Base-by-base conservation (phyloP, 1,140 invertebrate genomes). In the Scaptomyza graminum region DNA sequence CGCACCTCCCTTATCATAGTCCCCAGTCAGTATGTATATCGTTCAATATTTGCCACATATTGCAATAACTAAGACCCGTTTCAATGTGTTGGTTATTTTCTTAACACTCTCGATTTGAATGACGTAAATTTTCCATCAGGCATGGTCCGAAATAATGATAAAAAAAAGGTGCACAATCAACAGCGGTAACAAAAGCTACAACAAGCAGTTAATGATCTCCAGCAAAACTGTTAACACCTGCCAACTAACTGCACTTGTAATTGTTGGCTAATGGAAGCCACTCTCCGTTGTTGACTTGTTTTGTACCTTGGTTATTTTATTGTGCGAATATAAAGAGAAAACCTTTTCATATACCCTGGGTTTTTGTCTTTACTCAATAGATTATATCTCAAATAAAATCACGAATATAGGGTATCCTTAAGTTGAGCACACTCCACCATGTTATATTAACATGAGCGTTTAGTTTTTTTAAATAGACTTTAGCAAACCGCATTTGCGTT, bases 51-150 rank as follows among this genome's bases (percentile, higher is more conserved):
- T 60, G 50, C 34, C 25, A 60, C 50, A 65, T 34, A 34, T 72
- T 79, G 79, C 72, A 79, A 84, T 84, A 84, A 84, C 63, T 31
- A 16, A 68, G n/a, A 25, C 47, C 54, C 64, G 37, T 63, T 22
- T 34, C 51, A 18, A 50, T 44, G 70, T 64, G 59, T 56, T 34
- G 56, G 52, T 15, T 44, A n/a, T 41, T 41, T 41, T 41, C 12
- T 41, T n/a, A 43, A 41, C 64, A 84, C 80, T 76, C 72, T 84
- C 80, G 81, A 84, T 67, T 79, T 67, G 81, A 84, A 84, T 84
- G 81, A 84, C 81, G 81, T 74, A 84, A 61, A 79, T 71, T 67
- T 62, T 44, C 18, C 4, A 16, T 31, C 37, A 41, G 8, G 9
- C 6, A 34, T 67, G 65, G 57, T 22, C 34, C 22, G 44, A 43